Percentiles rank a stretch among this genome's conserved stretches.
phyloP scores from a whole-genome alignment of 2,797 vertebrate species.

The Poeciliopsis gracilis region DNA sequence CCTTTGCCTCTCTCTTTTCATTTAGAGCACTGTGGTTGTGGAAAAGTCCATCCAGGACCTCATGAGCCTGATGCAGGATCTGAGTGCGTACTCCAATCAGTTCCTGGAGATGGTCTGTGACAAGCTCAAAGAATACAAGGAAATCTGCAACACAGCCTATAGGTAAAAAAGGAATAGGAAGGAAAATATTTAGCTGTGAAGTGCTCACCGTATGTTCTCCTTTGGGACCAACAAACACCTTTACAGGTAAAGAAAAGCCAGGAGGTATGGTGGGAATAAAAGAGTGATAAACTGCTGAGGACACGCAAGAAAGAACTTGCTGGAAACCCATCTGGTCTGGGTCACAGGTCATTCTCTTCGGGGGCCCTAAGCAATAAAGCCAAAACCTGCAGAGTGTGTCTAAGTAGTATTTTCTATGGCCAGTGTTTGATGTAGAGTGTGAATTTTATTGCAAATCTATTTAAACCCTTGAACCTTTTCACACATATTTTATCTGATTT shows the following conservation, averaged over 20 bases:
- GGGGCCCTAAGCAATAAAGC: slow-evolving; percentile 53
- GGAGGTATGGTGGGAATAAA: slow-evolving; percentile 24
- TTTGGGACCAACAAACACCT: slow-evolving; percentile 53
- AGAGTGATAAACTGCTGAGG: slow-evolving; percentile 33
- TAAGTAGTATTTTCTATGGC: slow-evolving; percentile 2
- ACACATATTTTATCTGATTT: not conserved
- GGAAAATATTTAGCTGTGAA: not conserved
- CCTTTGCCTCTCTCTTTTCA: slow-evolving; percentile 23
- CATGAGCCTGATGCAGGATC: slow-evolving; percentile 94
- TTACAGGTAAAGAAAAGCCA: slow-evolving; percentile 49
- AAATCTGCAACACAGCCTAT: slow-evolving; percentile 91
- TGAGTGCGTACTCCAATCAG: slow-evolving; percentile 96
- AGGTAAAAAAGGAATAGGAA: slow-evolving; percentile 78
- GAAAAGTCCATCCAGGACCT: slow-evolving; percentile 98
- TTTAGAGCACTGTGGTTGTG: slow-evolving; percentile 94
- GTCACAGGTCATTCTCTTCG: slow-evolving; percentile 60
- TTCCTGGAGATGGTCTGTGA: slow-evolving; percentile 98
- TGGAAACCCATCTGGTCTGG: slow-evolving; percentile 72
- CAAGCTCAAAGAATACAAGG: slow-evolving; percentile 97
- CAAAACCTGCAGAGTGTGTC: slow-evolving; percentile 33
- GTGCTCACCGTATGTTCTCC: slow-evolving; percentile 41
- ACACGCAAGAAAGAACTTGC: slow-evolving; percentile 48
- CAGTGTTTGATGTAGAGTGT: slow-evolving; percentile 5
- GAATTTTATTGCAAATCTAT: not conserved
- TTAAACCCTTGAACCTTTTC: not conserved